A percentile compares a stretch with the other conserved stretches of the same genome.
Conservation (phyloP, 2,797 vertebrate species). For the Loris lydekkerianus region DNA sequence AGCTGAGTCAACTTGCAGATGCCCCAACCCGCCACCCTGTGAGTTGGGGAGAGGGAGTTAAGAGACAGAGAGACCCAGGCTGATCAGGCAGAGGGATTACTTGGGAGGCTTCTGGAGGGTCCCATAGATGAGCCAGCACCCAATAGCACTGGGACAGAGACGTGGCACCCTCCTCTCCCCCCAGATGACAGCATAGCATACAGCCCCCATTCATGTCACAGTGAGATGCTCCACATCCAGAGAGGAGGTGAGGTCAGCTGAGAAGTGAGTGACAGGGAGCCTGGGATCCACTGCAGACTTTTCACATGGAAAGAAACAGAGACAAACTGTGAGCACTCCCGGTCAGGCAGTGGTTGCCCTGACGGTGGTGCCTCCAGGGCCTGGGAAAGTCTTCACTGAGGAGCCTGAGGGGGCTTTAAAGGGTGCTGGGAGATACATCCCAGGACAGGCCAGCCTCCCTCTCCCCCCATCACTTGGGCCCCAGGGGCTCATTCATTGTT, state of each 20-base stretch:
- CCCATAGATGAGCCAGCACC: not conserved
- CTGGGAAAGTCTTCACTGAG: not conserved
- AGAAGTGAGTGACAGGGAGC: not conserved
- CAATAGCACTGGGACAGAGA: not conserved
- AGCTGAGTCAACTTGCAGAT: not conserved
- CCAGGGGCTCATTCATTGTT: not conserved
- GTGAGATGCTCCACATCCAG: not conserved
- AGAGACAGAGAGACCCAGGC: not conserved
- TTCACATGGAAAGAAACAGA: not conserved
- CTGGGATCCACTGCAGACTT: not conserved
- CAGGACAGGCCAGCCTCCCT: not conserved
- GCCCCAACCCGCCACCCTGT: accelerated
- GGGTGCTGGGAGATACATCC: not conserved
- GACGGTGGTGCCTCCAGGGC: not conserved
- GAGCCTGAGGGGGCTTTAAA: not conserved
- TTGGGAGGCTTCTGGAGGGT: not conserved
- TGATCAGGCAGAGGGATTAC: not conserved
- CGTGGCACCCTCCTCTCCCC: not conserved
- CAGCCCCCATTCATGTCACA: accelerated
- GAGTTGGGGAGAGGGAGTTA: not conserved
- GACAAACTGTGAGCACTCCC: conserved; percentile 16
- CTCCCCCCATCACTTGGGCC: not conserved
- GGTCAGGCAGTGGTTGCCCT: not conserved
- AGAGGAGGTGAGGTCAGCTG: not conserved
- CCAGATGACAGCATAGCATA: accelerated